Evolutionary conservation across 2,888 invertebrate genomes (phyloP).

Genomic region (Eudemis profundana): DNA sequence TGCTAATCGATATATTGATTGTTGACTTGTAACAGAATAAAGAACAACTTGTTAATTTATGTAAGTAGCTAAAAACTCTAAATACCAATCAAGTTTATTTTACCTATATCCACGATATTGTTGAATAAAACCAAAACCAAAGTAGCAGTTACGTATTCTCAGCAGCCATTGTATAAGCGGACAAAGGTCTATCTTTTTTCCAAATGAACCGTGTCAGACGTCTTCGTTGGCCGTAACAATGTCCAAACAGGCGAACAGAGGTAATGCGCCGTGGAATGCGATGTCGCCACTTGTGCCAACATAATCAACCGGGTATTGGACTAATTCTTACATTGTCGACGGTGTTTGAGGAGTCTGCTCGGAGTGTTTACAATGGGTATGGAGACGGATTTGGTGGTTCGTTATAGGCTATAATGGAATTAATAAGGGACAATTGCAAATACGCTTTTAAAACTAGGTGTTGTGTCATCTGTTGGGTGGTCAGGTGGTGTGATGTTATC

Average conservation of each 20-base stretch:
- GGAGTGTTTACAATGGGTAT: slow-evolving; percentile 27
- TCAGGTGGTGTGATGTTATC: too few species aligned
- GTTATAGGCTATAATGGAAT: slow-evolving; percentile 10
- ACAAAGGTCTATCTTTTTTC: slow-evolving; percentile 14
- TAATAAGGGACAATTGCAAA: slow-evolving; percentile 1
- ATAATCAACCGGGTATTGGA: slow-evolving; percentile 62
- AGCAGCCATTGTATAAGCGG: not conserved
- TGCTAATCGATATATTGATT: too few species aligned
- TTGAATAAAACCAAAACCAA: slow-evolving; percentile 11
- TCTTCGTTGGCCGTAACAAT: slow-evolving; percentile 31
- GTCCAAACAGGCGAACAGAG: slow-evolving; percentile 39
- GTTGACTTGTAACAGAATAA: too few species aligned
- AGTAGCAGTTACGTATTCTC: not conserved
- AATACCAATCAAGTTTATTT: not conserved
- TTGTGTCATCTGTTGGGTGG: too few species aligned
- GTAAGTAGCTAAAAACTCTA: too few species aligned
- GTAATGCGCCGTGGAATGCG: slow-evolving; percentile 55
- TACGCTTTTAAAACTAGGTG: not conserved
- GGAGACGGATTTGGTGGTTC: slow-evolving; percentile 8
- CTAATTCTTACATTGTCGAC: slow-evolving; percentile 37
- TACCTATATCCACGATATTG: not conserved
- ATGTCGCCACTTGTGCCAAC: slow-evolving; percentile 71
- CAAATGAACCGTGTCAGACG: slow-evolving; percentile 38
- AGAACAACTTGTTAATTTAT: too few species aligned
- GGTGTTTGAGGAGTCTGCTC: slow-evolving; percentile 29